These are phyloP conservation scores for Scolopax rusticola DNA, from an alignment of 2,797 vertebrate species.

Conservation along the genomic window DNA sequence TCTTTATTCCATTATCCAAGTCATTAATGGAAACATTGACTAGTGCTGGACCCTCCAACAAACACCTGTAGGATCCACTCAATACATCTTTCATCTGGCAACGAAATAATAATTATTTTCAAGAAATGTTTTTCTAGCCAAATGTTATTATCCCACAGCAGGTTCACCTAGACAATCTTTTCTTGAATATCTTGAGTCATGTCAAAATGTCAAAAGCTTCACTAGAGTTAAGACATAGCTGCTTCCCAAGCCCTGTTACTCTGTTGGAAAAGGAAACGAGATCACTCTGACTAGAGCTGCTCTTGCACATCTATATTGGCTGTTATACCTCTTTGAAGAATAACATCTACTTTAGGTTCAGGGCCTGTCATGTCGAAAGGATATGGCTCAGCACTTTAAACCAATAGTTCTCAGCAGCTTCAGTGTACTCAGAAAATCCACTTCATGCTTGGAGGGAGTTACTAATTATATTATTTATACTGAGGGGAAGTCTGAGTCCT, in stretches of 20 bases:
- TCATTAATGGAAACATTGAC: constrained; percentile 29
- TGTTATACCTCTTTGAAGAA: background rate
- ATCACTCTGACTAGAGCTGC: background rate
- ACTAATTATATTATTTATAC: background rate
- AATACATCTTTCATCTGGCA: background rate
- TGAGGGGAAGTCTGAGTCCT: background rate
- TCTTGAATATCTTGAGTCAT: background rate
- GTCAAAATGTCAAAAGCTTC: constrained; percentile 39
- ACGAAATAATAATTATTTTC: constrained; percentile 27
- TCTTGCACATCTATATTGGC: background rate
- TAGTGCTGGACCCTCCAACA: background rate
- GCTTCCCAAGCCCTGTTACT: background rate
- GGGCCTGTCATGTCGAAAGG: background rate
- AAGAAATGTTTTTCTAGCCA: constrained; percentile 25
- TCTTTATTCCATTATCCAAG: constrained; percentile 26
- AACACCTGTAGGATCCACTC: constrained; percentile 22
- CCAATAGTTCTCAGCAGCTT: background rate
- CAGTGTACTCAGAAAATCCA: background rate
- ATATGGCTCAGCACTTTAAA: background rate
- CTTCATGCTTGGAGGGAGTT: background rate
- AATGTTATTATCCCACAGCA: background rate
- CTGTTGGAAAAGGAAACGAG: background rate
- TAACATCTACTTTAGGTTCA: background rate
- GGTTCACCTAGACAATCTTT: background rate
- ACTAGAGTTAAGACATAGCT: background rate